phyloP scores from a whole-genome alignment of 1,140 invertebrate genomes.

The Lanistes nyassanus region DNA sequence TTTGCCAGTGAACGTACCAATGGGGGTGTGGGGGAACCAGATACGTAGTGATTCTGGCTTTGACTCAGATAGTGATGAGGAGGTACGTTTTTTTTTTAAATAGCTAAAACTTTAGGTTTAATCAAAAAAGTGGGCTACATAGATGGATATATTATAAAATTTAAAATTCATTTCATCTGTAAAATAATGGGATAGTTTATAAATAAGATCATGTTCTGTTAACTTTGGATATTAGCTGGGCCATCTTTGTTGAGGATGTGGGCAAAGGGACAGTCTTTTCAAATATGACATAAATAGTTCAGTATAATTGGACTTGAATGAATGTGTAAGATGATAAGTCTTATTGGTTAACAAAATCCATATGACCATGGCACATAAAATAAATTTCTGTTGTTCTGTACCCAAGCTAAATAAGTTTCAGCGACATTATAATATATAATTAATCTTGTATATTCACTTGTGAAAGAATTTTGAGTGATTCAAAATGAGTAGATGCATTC shows the following conservation, averaged over 20 bases:
- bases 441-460: background rate
- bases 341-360: no score
- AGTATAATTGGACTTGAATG: no score
- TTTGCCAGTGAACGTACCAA: conserved; percentile 48
- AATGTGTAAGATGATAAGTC: no score
- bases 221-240: background rate
- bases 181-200: background rate
- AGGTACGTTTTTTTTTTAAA: conserved; percentile 23
- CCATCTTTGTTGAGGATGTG: background rate
- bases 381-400: no score
- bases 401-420: background rate
- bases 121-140: background rate
- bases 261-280: no score
- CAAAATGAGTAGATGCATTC: no score
- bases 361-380: no score
- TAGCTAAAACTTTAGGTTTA: background rate
- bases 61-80: conserved; percentile 35
- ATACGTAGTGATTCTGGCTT: conserved; percentile 4
- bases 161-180: background rate
- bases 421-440: background rate
- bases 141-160: background rate
- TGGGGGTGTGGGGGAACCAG: conserved; percentile 25
- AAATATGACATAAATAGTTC: no score
- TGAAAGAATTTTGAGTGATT: background rate
- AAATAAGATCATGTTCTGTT: background rate